Percentiles rank a stretch among this genome's conserved stretches.
phyloP scores from a whole-genome alignment of 2,113 vertebrate genomes.

The Phocoena phocoena region DNA sequence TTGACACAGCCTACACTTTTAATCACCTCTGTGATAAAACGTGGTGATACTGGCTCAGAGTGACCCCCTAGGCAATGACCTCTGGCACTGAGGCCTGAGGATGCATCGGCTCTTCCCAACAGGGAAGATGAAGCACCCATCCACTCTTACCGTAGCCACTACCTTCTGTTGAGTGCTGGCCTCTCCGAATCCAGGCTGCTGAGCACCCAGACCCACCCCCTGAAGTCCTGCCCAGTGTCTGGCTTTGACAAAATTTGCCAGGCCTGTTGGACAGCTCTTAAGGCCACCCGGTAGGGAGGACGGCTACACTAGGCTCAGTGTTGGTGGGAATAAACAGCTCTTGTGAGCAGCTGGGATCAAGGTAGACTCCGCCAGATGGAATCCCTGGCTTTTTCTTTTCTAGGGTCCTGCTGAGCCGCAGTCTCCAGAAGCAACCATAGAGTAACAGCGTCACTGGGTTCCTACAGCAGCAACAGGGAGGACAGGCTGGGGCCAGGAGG shows the following conservation, averaged over 20 bases:
- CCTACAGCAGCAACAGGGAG: neutral
- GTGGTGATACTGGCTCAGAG: neutral
- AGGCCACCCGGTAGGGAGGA: conserved; percentile 54
- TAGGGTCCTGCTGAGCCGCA: conserved; percentile 61
- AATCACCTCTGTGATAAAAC: neutral
- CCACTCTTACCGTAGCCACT: neutral
- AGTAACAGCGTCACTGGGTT: neutral
- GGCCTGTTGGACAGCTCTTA: conserved; percentile 32
- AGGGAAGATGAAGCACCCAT: neutral
- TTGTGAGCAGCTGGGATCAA: conserved; percentile 77
- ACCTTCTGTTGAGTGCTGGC: neutral
- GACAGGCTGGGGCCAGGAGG: neutral
- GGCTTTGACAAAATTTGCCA: conserved; percentile 49
- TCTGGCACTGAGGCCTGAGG: neutral
- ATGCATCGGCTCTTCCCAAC: neutral
- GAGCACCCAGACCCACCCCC: neutral
- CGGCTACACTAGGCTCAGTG: conserved; percentile 57
- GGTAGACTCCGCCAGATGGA: conserved; percentile 67
- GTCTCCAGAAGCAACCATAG: conserved; percentile 41
- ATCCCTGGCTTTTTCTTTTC: conserved; percentile 58
- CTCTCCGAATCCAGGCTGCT: neutral
- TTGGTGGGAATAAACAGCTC: conserved; percentile 76
- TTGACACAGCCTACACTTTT: neutral
- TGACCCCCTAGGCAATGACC: neutral
- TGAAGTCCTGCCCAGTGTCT: conserved; percentile 50